Percentiles rank a stretch among this genome's conserved stretches.
These are phyloP conservation scores for Agelas oroides DNA, from an alignment of 37 sponge, comb jelly and placozoan species.

Conservation along the genomic window DNA sequence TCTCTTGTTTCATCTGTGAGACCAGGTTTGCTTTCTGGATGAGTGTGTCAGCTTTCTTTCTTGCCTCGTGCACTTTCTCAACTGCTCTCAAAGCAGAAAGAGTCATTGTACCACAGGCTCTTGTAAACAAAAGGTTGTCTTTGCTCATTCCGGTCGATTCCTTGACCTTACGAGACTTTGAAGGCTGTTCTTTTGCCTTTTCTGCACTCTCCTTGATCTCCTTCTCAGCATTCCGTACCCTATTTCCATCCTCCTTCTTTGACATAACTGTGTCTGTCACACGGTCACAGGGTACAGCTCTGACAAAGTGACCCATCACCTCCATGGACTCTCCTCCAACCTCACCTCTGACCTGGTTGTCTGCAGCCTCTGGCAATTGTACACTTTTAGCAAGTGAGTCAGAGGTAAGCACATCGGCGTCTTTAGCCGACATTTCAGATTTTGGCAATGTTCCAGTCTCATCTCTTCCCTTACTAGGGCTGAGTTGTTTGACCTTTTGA, in stretches of 20 bases:
- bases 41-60: conserved; percentile 19
- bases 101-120: conserved; percentile 54
- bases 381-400: no score
- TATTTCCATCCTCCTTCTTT: conserved; percentile 36
- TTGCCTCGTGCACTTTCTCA: conserved; percentile 26
- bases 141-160: conserved; percentile 4
- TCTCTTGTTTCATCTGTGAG: conserved; percentile 26
- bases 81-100: conserved; percentile 40
- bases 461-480: background rate
- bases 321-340: background rate
- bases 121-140: conserved; percentile 53
- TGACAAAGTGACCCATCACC: conserved; percentile 1
- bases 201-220: conserved; percentile 22
- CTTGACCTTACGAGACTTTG: background rate
- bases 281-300: background rate
- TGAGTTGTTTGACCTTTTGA: no score
- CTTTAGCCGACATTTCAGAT: no score
- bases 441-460: background rate
- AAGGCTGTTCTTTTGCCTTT: conserved; percentile 6
- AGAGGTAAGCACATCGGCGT: no score
- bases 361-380: no score
- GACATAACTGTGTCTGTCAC: background rate
- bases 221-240: conserved; percentile 38
- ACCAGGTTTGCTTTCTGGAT: conserved; percentile 29
- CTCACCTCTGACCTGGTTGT: no score